Evolutionary conservation across 2,113 vertebrate genomes (phyloP), one percentile per base, ranked within the genome.

Genomic region (Tinamus guttatus): DNA sequence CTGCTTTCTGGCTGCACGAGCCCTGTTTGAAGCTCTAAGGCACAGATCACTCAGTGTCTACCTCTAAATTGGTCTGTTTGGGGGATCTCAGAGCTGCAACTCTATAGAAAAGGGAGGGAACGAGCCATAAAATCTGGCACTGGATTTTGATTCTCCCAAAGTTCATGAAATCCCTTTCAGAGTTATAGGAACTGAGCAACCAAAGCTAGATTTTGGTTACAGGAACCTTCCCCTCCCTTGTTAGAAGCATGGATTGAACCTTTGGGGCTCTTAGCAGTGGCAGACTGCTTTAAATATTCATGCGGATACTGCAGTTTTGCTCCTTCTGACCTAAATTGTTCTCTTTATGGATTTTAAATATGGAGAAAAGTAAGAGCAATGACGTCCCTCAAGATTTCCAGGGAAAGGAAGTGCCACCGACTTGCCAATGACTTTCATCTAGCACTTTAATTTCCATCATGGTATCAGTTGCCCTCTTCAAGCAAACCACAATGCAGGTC

Each of bases 61-160:
- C 43, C 63, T 75, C 73, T 84, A 9, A 89, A 75, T 0, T 11
- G 22, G 12, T 43, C 40, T 88, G 34, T 67, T 27, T 63, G 78
- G 93, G 93, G 56, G 67, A 68, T 75, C 79, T 71, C 74, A 51
- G 83, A 60, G 68, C 83, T 75, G 51, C 27, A 68, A 60, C 36
- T 89, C n/a, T 75, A 22, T 4, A 19, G 70, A 40, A 85, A 68
- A 85, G 32, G 3, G 5, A 7, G 32, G 77, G 38, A 86, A 93
- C 0, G 38, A 81, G 49, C 38, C 63, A 30, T 5, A 20, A 88
- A 83, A 80, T 14, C 76, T 81, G 84, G 63, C 86, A 49, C 24
- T 81, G 87, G 69, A 19, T 90, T 92, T 82, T n/a, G n/a, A 43
- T 43, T 69, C 49, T 62, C 36, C 32, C 8, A 2, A 18, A 62